Base-by-base conservation (phyloP, 2,113 vertebrate species). In the Aleadryas rufinucha region DNA sequence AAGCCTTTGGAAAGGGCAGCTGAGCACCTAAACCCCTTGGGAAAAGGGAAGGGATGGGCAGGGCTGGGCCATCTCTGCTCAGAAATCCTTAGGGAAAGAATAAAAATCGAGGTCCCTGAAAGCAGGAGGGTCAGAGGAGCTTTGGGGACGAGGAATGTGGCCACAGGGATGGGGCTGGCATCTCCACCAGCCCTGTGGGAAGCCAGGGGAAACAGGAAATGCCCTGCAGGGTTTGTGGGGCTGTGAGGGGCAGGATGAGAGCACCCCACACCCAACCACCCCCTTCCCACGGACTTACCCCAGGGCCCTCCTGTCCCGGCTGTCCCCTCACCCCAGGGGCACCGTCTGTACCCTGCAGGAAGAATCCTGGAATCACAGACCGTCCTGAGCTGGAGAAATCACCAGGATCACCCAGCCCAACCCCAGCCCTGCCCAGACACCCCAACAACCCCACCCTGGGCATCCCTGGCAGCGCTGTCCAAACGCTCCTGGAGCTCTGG, bases 261-360 rank as follows among this genome's bases (percentile, higher is more conserved):
- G 16, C 65, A 59, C 5, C 50, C 17, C 2, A 0, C n/a, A 72
- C 6, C 44, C 53, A 37, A 17, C 14, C 66, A 68, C 37, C 35
- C 2, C 0, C 16, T 31, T 20, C 10, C 68, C 45, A 26, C 1
- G 30, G 44, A 69, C 98, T 98, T 93, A 99, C 99, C 98, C 95
- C 97, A 21, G 97, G 96, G 22, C 99, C 99, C 93, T 98, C 98
- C 87, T 97, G 98, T 59, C 99, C 99, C 0, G 56, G 94, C 50
- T 98, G 98, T 39, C 99, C 99, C 47, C 98, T 97, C 56, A 83
- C 41, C 27, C 99, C 99, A 1, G 93, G 24, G 4, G 74, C 96
- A 24, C 99, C 99, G 0, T 89, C 66, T 35, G 94, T 50, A 16
- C 99, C 99, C 99, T 99, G 97, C 28, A 97, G 68, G 80, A 77